Evolutionary conservation across 2,888 invertebrate genomes (phyloP).

Genomic region (Pammene aurita): DNA sequence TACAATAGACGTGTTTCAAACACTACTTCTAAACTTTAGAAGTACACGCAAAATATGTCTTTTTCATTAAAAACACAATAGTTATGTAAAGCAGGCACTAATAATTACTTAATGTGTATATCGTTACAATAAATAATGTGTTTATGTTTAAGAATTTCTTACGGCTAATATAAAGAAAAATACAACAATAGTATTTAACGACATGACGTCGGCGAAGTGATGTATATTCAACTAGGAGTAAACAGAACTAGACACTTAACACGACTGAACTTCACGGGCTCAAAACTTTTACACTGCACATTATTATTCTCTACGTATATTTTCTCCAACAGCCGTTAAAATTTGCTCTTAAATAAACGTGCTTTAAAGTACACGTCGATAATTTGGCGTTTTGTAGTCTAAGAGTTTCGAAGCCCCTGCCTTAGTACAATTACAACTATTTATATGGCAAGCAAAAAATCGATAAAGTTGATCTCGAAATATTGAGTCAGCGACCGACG

Average conservation of each 20-base stretch:
- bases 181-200: conserved; percentile 60
- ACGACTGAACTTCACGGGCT: conserved; percentile 28
- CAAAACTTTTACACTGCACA: conserved; percentile 28
- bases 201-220: conserved; percentile 38
- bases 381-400: conserved; percentile 28
- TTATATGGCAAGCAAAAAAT: conserved; percentile 76
- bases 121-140: conserved; percentile 81
- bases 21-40: conserved; percentile 67
- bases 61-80: conserved; percentile 69
- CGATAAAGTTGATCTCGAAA: conserved; percentile 58
- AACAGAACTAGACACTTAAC: conserved; percentile 39
- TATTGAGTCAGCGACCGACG: conserved; percentile 69
- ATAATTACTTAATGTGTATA: conserved; percentile 77
- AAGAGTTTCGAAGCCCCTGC: conserved; percentile 34
- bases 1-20: conserved; percentile 63
- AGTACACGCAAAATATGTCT: conserved; percentile 78
- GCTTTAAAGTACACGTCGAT: conserved; percentile 25
- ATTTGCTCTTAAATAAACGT: conserved; percentile 23
- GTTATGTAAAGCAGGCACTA: conserved; percentile 81
- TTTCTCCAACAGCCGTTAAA: conserved; percentile 17
- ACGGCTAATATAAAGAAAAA: conserved; percentile 68
- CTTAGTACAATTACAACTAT: conserved; percentile 49
- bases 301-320: conserved; percentile 8
- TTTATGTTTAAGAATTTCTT: conserved; percentile 76
- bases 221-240: conserved; percentile 38